A percentile compares a stretch with the other conserved stretches of the same genome.
Evolutionary conservation across 2,113 vertebrate species (phyloP).

Genomic region (Anas platyrhynchos): DNA sequence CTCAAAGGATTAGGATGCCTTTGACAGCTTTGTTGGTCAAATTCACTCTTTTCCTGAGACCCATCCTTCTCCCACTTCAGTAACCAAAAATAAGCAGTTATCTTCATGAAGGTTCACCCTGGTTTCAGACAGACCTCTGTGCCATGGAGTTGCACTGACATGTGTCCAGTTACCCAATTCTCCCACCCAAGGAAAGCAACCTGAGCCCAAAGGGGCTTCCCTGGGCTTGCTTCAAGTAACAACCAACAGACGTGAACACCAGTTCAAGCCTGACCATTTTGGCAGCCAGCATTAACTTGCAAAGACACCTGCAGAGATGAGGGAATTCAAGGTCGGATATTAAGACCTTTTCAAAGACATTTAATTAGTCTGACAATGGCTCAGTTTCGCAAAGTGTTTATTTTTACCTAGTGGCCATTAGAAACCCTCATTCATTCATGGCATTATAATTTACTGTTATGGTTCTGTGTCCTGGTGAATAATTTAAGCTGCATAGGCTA

Average conservation of each 20-base stretch:
- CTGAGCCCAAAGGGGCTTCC: background rate
- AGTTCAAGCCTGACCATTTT: slow-evolving; percentile 8
- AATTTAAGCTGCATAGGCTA: slow-evolving; percentile 27
- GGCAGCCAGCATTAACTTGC: background rate
- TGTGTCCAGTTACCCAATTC: background rate
- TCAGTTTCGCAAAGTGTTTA: background rate
- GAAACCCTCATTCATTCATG: slow-evolving; percentile 37
- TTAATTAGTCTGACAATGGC: slow-evolving; percentile 23
- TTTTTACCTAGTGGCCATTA: background rate
- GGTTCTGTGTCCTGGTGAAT: background rate
- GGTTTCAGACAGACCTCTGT: background rate
- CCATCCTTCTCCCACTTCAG: background rate
- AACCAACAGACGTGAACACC: background rate
- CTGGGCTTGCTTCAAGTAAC: background rate
- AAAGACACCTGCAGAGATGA: slow-evolving; percentile 22
- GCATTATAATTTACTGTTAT: slow-evolving; percentile 7
- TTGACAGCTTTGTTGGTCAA: background rate
- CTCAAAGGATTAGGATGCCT: background rate
- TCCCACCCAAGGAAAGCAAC: background rate
- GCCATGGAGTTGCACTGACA: background rate
- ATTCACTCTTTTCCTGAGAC: background rate
- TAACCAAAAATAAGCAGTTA: background rate
- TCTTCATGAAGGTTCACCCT: background rate
- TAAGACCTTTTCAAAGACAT: slow-evolving; percentile 28
- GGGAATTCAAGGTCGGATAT: background rate